Base-by-base conservation (phyloP, 2,888 invertebrate species). In the Epiblema foenella region DNA sequence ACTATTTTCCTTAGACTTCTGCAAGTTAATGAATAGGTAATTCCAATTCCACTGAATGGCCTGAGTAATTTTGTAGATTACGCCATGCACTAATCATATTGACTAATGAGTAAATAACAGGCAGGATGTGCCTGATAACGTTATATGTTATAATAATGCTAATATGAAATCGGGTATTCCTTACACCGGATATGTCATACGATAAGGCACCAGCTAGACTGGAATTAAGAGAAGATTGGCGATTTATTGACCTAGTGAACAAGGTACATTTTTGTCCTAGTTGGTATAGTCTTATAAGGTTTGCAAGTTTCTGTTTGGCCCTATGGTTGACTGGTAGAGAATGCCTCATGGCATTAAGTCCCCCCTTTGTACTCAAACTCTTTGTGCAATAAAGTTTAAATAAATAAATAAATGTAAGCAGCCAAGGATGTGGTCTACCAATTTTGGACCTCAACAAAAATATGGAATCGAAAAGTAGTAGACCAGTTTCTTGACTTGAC, bases 31-130 rank as follows among this genome's bases (percentile, higher is more conserved):
- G 64, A 69, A 64, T 52, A 68, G 18, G 62, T 63, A 46, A 63
- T 56, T 65, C 59, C 39, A 62, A 52, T 69, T 63, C 52, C 63
- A 39, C 57, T 56, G 59, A 63, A 73, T 62, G 39, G 74, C 70
- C 75, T 82, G 79, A 81, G 74, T 81, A 82, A 83, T 79, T 74
- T n/a, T 74, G 73, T 58, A 56, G 66, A 68, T 73, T 67, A 67
- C 68, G 69, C 68, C 74, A 77, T 72, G 75, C 71, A 77, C 76
- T 81, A 79, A 80, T 80, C 76, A 72, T 65, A 82, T 77, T 83
- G 85, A 87, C 81, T 89, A 90, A 89, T 88, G 81, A 88, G 79
- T 85, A 83, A 86, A 82, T 84, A 82, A 80, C 67, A 12, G 73
- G 74, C 89, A 87, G 91, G 90, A 91, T 83, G 85, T 78, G 75